Evolutionary conservation across 92 coral and sea anemone species (phyloP).

Genomic region (Parazoanthus swiftii): DNA sequence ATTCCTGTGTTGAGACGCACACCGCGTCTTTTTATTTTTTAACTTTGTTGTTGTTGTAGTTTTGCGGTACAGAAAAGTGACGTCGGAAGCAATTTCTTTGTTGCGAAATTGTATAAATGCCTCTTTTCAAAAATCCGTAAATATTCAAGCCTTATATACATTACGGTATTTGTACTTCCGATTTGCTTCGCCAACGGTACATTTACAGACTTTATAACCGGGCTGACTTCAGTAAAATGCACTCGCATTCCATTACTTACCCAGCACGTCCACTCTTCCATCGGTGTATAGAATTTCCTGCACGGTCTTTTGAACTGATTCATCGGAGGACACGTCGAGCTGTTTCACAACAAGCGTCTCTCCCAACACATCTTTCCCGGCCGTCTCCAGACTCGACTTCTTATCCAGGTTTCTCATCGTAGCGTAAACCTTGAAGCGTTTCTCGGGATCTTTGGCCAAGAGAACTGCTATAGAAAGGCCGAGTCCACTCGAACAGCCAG

Average conservation of each 20-base stretch:
- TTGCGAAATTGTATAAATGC: too few species aligned
- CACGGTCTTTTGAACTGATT: slow-evolving; percentile 71
- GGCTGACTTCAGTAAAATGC: too few species aligned
- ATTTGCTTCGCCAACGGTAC: too few species aligned
- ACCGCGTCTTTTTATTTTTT: too few species aligned
- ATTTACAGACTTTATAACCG: too few species aligned
- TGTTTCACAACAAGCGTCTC: slow-evolving; percentile 67
- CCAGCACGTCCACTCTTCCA: slow-evolving; percentile 75
- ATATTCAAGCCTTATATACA: too few species aligned
- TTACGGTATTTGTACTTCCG: too few species aligned
- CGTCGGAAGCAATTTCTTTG: too few species aligned
- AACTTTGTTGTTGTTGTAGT: too few species aligned
- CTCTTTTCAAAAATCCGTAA: too few species aligned
- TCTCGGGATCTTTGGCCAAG: slow-evolving; percentile 78
- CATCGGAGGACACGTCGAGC: slow-evolving; percentile 90
- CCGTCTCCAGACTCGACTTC: slow-evolving; percentile 63
- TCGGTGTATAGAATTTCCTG: slow-evolving; percentile 68
- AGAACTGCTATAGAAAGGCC: slow-evolving; percentile 83
- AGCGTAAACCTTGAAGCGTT: slow-evolving; percentile 91
- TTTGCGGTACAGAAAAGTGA: too few species aligned
- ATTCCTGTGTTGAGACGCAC: too few species aligned
- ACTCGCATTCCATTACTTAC: slow-evolving; percentile 47
- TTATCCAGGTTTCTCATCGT: slow-evolving; percentile 83
- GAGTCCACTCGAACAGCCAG: slow-evolving; percentile 93
- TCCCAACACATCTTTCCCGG: slow-evolving; percentile 63